A percentile compares a stretch with the other conserved stretches of the same genome.
Conservation (phyloP, 2,797 vertebrate species). For the Xenops minutus region DNA sequence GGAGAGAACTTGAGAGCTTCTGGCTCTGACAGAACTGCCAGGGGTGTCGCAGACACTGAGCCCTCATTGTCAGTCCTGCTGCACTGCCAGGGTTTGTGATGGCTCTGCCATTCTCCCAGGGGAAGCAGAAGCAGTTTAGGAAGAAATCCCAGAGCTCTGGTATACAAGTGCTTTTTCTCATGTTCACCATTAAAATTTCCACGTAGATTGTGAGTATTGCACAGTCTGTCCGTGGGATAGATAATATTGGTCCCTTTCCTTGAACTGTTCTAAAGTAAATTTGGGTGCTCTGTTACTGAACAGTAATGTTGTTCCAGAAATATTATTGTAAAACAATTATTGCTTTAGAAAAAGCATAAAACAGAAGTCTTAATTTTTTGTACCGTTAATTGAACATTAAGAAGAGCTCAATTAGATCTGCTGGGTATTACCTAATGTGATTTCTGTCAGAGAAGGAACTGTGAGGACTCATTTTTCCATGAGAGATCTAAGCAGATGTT, state of each 20-base stretch:
- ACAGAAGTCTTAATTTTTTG: background rate
- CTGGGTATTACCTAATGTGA: background rate
- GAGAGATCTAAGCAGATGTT: background rate
- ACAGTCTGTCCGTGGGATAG: background rate
- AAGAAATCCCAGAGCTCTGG: background rate
- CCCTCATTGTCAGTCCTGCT: rapidly evolving
- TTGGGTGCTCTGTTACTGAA: background rate
- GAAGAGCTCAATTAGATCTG: background rate
- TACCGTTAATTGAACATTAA: background rate
- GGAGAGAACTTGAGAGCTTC: background rate
- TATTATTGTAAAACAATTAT: background rate
- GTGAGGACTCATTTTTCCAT: background rate
- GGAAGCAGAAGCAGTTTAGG: background rate
- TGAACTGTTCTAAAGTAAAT: background rate
- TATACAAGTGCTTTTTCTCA: background rate
- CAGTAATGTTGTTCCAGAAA: background rate
- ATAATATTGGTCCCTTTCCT: background rate
- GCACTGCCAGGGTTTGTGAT: background rate
- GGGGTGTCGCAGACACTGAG: background rate
- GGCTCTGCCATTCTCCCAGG: background rate
- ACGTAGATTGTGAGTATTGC: rapidly evolving
- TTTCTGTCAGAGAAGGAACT: background rate
- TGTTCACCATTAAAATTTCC: background rate
- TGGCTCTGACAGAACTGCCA: background rate
- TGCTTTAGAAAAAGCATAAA: background rate